Base-by-base conservation (phyloP, 2,888 invertebrate species). In the Leptinotarsa peninsularis region DNA sequence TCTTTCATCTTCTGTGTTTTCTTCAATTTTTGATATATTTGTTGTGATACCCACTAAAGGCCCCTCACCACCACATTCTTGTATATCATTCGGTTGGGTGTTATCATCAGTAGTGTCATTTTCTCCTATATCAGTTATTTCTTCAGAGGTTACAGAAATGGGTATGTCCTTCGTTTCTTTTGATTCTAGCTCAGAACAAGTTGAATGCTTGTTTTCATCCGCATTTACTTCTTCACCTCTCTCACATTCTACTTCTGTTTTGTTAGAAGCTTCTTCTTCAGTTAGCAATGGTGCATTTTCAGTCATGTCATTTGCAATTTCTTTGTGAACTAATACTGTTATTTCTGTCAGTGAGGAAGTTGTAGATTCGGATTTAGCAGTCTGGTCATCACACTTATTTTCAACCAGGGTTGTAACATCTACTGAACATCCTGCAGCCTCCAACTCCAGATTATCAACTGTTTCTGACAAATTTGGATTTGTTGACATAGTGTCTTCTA, bases 1-100 rank as follows among this genome's bases (percentile, higher is more conserved):
- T 43, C 17, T 72, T 17, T 72, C 70, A 52, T 66, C 69, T 67
- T 72, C 76, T 49, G 66, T 50, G 2, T 60, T 60, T 43, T 72
- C 75, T 72, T 75, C 72, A 43, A 27, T 68, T 49, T 72, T 66
- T 0, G 58, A 21, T 58, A 15, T 13, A 58, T 63, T 63, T 63
- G 5, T 14, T 33, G 17, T 33, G 7, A 63, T 13, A 27, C 18
- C n/a, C 43, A 33, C 43, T 27, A 13, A 14, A 15, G 27, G 33
- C n/a, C 17, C 3, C 23, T 23, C 17, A 5, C 13, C n/a, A 33
- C 10, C 43, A 63, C 43, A 58, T 58, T 58, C 63, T 33, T 27
- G 17, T 33, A 14, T 33, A 33, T 43, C 43, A 18, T 43, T 33
- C 33, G 17, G 17, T 63, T 63, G 33, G 27, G 18, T 43, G 14